phyloP scores from a whole-genome alignment of 1,140 invertebrate genomes.

The Pomacea maculata region DNA sequence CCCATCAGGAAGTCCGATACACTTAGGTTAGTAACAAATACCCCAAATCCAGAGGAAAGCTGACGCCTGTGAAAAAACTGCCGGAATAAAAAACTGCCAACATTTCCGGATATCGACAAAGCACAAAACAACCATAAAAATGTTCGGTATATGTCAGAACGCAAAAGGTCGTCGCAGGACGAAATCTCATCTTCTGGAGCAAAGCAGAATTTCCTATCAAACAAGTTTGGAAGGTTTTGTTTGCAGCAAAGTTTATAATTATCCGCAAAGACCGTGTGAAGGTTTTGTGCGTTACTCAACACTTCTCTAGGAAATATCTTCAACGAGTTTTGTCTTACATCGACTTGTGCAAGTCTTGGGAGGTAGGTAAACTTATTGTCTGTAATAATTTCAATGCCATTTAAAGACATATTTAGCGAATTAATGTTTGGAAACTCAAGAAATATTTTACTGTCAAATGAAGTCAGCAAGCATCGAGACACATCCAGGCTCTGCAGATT shows the following conservation, averaged over 20 bases:
- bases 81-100: slow-evolving; percentile 17
- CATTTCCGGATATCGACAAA: slow-evolving; percentile 37
- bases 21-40: slow-evolving; percentile 39
- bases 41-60: slow-evolving; percentile 18
- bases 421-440: slow-evolving; percentile 10
- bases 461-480: neutral
- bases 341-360: neutral
- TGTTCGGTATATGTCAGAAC: slow-evolving; percentile 22
- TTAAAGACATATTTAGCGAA: neutral
- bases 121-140: slow-evolving; percentile 36
- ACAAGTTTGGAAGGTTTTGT: slow-evolving; percentile 14
- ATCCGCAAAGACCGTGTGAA: slow-evolving; percentile 26
- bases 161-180: slow-evolving; percentile 42
- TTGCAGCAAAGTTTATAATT: slow-evolving; percentile 35
- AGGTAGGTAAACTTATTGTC: slow-evolving; percentile 10
- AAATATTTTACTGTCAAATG: neutral
- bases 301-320: slow-evolving; percentile 13
- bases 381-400: neutral
- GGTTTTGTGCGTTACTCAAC: slow-evolving; percentile 2
- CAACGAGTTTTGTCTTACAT: slow-evolving; percentile 14
- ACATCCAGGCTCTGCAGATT: neutral
- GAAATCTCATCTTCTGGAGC: slow-evolving; percentile 34
- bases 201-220: slow-evolving; percentile 4
- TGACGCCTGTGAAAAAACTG: slow-evolving; percentile 5
- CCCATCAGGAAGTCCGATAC: slow-evolving; percentile 26